These are phyloP conservation scores for Coendou prehensilis DNA, from an alignment of 2,797 vertebrate genomes.

Conservation along the genomic window DNA sequence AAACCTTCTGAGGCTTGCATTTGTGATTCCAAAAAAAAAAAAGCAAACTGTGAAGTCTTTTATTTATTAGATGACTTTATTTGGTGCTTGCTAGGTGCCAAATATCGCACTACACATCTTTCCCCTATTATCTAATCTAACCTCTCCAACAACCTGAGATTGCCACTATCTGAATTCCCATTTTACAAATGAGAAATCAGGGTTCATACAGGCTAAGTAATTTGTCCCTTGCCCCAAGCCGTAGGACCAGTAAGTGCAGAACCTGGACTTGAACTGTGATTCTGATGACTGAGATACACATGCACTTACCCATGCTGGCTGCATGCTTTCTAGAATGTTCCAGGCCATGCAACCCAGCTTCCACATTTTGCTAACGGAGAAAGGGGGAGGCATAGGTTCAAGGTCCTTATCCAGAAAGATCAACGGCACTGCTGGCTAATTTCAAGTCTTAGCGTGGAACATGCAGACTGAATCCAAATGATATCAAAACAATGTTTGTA, in stretches of 20 bases:
- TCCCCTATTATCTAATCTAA: neutral
- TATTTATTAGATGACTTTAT: slow-evolving; percentile 48
- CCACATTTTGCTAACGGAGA: neutral
- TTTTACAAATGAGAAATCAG: slow-evolving; percentile 17
- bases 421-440: neutral
- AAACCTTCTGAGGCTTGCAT: neutral
- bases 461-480: neutral
- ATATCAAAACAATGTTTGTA: neutral
- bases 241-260: neutral
- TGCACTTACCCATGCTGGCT: fast-evolving
- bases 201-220: neutral
- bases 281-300: neutral
- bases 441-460: neutral
- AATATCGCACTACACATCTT: neutral
- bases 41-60: slow-evolving; percentile 25
- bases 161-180: neutral
- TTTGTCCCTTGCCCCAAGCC: neutral
- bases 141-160: neutral
- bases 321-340: neutral
- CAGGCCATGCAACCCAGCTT: neutral
- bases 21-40: neutral
- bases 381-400: neutral
- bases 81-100: neutral
- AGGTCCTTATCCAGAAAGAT: neutral
- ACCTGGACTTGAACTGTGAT: neutral